Evolutionary conservation across 2,888 invertebrate species (phyloP).

Genomic region (Melolontha melolontha): DNA sequence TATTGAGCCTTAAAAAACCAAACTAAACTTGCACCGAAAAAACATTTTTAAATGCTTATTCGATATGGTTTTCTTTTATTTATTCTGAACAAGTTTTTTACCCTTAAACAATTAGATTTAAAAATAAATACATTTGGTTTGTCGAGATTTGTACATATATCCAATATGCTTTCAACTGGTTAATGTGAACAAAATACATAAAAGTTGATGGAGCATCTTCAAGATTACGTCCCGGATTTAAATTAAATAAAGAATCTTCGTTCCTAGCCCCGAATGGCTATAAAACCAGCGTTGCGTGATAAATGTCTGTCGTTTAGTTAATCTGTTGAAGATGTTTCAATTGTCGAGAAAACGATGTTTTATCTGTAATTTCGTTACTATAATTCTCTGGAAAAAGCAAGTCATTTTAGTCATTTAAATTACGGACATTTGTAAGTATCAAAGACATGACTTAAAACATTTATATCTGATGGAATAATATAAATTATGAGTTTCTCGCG

Average conservation of each 20-base stretch:
- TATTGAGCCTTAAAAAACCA: no score
- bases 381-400: constrained; percentile 3
- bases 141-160: no score
- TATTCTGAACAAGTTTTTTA: no score
- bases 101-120: no score
- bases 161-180: no score
- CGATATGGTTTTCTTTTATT: no score
- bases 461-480: no score
- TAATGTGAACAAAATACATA: constrained; percentile 9
- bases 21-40: no score
- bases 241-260: constrained; percentile 55
- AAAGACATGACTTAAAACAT: constrained; percentile 1
- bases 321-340: constrained; percentile 58
- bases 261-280: constrained; percentile 55
- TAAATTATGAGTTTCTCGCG: no score
- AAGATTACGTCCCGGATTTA: constrained; percentile 34
- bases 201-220: constrained; percentile 12
- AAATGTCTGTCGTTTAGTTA: constrained; percentile 57
- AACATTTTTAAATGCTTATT: no score
- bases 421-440: constrained; percentile 16
- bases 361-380: constrained; percentile 46
- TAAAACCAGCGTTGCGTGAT: constrained; percentile 55
- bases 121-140: no score
- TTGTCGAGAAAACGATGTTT: constrained; percentile 54
- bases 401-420: constrained; percentile 19